phyloP scores from a whole-genome alignment of 1,140 invertebrate species.

The Zaprionus ornatus region DNA sequence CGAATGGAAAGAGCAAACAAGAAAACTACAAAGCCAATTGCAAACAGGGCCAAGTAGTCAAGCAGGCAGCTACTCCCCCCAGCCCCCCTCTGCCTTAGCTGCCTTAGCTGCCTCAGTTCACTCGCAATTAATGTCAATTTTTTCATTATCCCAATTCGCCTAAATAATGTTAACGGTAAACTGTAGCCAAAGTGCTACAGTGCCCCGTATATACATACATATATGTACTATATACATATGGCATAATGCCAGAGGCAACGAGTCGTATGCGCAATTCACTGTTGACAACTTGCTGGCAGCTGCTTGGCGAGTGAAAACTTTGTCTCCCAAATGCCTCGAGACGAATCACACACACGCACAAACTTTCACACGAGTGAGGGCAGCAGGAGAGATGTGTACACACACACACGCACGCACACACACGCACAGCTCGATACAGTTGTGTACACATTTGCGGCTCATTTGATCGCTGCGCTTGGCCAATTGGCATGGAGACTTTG shows the following conservation, averaged over 20 bases:
- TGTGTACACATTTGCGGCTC: slow-evolving; percentile 78
- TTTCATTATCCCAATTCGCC: background rate
- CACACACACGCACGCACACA: background rate
- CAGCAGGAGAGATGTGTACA: background rate
- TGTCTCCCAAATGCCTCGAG: slow-evolving; percentile 6
- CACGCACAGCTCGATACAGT: slow-evolving; percentile 18
- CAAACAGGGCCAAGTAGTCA: background rate
- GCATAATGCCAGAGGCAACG: background rate
- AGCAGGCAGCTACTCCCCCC: background rate
- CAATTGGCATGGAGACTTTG: slow-evolving; percentile 66
- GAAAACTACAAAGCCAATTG: background rate
- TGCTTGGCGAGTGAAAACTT: slow-evolving; percentile 30
- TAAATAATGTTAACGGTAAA: background rate
- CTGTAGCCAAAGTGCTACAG: background rate
- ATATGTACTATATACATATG: background rate
- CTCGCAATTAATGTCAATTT: slow-evolving; percentile 28
- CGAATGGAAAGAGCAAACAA: background rate
- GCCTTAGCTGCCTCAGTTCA: too few relatives aligned
- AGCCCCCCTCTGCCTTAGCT: too few relatives aligned
- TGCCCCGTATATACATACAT: background rate
- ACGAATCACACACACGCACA: slow-evolving; percentile 13
- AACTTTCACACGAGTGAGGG: background rate
- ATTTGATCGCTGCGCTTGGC: slow-evolving; percentile 72
- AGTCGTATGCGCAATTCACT: background rate
- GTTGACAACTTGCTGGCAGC: slow-evolving; percentile 9